These are phyloP conservation scores for Calidris pygmaea DNA, from an alignment of 2,113 vertebrate species.

Conservation along the genomic window DNA sequence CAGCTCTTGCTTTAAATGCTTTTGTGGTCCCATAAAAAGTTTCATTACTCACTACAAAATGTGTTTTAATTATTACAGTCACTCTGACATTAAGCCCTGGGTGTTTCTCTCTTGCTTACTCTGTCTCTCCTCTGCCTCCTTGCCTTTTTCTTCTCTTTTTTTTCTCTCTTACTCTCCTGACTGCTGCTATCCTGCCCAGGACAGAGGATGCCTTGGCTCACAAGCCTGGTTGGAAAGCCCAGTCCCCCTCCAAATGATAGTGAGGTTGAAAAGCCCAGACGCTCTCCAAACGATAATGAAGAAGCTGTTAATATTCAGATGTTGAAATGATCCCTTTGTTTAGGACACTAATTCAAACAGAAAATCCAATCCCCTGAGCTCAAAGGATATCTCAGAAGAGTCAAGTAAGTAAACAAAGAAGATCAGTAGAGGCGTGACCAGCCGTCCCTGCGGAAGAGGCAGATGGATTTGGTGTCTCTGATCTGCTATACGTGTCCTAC, in stretches of 20 bases:
- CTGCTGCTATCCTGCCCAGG: neutral
- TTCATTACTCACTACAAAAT: conserved; percentile 56
- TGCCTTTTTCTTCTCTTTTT: neutral
- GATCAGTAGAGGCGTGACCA: neutral
- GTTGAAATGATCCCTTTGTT: neutral
- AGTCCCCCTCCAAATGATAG: neutral
- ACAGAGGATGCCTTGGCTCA: neutral
- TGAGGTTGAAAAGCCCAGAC: neutral
- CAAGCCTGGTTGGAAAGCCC: neutral
- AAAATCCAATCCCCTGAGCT: neutral
- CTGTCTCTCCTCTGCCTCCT: neutral
- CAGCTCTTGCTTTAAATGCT: conserved; percentile 51
- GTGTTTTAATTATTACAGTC: conserved; percentile 56
- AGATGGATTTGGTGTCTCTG: neutral
- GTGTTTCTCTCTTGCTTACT: conserved; percentile 44
- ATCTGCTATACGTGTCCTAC: neutral
- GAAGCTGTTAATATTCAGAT: neutral
- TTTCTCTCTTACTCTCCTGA: neutral
- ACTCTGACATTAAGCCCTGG: conserved; percentile 36
- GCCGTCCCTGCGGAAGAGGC: neutral
- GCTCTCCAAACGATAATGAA: neutral
- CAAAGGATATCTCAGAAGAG: neutral
- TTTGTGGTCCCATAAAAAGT: conserved; percentile 67
- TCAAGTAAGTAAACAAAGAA: neutral
- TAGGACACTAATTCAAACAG: neutral